These are phyloP conservation scores for Thunnus maccoyii DNA, from an alignment of 2,113 vertebrate genomes.

Conservation along the genomic window DNA sequence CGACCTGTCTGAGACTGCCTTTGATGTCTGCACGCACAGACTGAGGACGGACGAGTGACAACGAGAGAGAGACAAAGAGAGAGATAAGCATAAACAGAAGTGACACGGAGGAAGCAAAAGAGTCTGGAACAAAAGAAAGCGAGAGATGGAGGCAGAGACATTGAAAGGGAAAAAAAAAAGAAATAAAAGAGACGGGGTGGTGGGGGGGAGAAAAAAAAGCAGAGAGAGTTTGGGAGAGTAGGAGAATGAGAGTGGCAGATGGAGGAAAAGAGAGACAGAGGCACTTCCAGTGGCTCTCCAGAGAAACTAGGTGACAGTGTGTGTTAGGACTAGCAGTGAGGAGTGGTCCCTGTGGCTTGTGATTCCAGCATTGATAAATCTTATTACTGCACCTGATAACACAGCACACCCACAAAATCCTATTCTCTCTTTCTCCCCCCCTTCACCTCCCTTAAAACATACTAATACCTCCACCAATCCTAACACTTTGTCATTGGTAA, in stretches of 20 bases:
- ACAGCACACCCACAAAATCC: slow-evolving; percentile 21
- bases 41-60: slow-evolving; percentile 54
- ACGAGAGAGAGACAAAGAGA: slow-evolving; percentile 46
- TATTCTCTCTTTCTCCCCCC: background rate
- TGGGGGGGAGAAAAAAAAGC: background rate
- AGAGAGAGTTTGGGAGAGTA: slow-evolving; percentile 19
- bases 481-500: background rate
- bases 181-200: background rate
- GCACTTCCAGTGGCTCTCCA: slow-evolving; percentile 47
- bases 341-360: slow-evolving; percentile 31
- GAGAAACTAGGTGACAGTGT: slow-evolving; percentile 62
- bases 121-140: slow-evolving; percentile 47
- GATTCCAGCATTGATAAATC: slow-evolving; percentile 51
- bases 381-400: slow-evolving; percentile 55
- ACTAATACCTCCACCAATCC: slow-evolving; percentile 6
- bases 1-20: slow-evolving; percentile 61
- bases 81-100: slow-evolving; percentile 68
- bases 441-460: slow-evolving; percentile 10
- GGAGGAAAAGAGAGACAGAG: slow-evolving; percentile 22
- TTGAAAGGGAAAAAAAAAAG: background rate
- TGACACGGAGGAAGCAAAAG: slow-evolving; percentile 62
- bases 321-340: slow-evolving; percentile 50
- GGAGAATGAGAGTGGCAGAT: slow-evolving; percentile 37
- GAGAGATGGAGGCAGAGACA: slow-evolving; percentile 38
- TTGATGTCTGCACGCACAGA: slow-evolving; percentile 52